Conservation (phyloP, 2,797 vertebrate genomes). For the Characodon lateralis region DNA sequence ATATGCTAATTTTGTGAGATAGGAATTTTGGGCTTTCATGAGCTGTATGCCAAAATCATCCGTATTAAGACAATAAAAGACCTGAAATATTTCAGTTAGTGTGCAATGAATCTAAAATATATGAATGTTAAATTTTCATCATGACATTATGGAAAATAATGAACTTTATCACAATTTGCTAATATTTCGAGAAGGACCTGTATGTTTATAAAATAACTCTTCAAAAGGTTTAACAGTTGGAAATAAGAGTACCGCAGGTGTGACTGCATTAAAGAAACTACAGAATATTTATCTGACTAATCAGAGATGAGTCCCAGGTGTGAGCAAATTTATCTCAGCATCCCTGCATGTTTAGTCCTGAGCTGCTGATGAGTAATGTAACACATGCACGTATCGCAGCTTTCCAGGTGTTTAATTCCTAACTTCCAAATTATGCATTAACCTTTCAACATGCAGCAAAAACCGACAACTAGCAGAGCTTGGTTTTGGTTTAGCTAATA, state of each 20-base stretch:
- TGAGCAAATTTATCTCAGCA: conserved; percentile 9
- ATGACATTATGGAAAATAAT: too few species aligned
- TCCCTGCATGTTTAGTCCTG: conserved; percentile 2
- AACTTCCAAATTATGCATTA: conserved; percentile 38
- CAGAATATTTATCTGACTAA: conserved; percentile 15
- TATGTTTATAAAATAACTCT: not conserved
- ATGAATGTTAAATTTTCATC: too few species aligned
- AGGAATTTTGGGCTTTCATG: too few species aligned
- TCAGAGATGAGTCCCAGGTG: not conserved
- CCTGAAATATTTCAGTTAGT: too few species aligned
- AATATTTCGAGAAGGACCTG: too few species aligned
- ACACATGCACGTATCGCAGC: conserved; percentile 27
- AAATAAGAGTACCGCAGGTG: conserved; percentile 7
- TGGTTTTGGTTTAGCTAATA: conserved; percentile 62
- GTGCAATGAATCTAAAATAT: too few species aligned
- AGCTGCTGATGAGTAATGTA: conserved; percentile 18
- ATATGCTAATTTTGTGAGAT: too few species aligned
- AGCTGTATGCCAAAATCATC: too few species aligned
- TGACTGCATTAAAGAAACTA: not conserved
- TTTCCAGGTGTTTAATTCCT: conserved; percentile 44
- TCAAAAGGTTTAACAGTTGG: not conserved
- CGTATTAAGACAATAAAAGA: too few species aligned
- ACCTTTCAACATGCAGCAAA: conserved; percentile 34
- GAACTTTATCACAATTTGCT: too few species aligned
- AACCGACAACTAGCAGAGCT: conserved; percentile 48